Percentiles rank a stretch among this genome's conserved stretches.
These are phyloP conservation scores for Eilema depressum DNA, from an alignment of 2,888 invertebrate species.

Conservation along the genomic window DNA sequence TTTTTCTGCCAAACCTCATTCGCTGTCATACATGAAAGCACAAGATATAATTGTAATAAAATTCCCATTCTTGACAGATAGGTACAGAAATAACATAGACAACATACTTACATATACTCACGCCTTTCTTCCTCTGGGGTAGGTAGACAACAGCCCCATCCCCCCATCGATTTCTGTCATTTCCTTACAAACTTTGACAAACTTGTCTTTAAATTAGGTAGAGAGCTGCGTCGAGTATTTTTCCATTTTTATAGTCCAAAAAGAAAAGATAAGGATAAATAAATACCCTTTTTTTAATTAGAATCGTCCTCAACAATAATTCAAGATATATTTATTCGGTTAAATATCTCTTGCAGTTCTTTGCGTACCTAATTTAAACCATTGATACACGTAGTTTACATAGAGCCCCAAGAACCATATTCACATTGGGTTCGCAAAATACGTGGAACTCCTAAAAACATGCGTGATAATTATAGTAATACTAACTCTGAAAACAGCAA, in stretches of 20 bases:
- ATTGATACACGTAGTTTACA: neutral
- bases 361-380: neutral
- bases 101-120: neutral
- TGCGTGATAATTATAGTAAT: too few relatives aligned
- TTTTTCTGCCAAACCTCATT: too few relatives aligned
- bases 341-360: constrained; percentile 2
- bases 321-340: neutral
- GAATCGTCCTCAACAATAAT: neutral
- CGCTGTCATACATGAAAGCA: too few relatives aligned
- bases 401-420: too few relatives aligned
- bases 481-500: too few relatives aligned
- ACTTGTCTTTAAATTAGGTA: neutral
- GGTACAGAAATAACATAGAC: neutral
- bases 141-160: neutral
- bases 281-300: neutral
- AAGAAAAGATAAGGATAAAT: neutral
- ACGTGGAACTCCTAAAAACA: too few relatives aligned
- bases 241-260: neutral
- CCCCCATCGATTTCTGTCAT: neutral
- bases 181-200: constrained; percentile 7
- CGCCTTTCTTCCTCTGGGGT: neutral
- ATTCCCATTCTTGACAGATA: neutral
- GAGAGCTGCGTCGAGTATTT: constrained; percentile 4
- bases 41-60: too few relatives aligned
- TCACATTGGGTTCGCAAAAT: too few relatives aligned